phyloP scores from a whole-genome alignment of 2,113 vertebrate genomes.

The Melanerpes aurifrons region DNA sequence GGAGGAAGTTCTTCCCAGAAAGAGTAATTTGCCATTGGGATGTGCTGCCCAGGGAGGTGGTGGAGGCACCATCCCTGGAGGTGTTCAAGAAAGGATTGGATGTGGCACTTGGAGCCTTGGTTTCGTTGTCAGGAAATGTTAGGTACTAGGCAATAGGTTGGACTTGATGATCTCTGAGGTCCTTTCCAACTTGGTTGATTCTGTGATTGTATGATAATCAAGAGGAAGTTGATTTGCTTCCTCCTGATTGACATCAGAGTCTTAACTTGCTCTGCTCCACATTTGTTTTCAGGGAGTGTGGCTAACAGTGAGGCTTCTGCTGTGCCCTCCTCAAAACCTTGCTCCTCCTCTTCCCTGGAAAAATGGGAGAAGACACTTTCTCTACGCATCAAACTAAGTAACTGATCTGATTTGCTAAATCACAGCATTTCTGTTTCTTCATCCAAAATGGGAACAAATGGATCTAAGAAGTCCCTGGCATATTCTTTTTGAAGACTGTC shows the following conservation, averaged over 20 bases:
- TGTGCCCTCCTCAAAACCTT: neutral
- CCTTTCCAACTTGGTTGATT: too few relatives aligned
- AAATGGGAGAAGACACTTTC: neutral
- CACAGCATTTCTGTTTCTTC: neutral
- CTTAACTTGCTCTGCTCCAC: neutral
- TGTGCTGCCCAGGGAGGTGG: too few relatives aligned
- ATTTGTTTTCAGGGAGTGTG: neutral
- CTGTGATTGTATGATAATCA: neutral
- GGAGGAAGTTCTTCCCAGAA: too few relatives aligned
- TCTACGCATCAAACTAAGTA: neutral
- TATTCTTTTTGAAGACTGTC: neutral
- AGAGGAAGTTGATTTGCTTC: neutral
- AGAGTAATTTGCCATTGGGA: too few relatives aligned
- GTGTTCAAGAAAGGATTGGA: too few relatives aligned
- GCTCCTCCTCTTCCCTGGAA: neutral
- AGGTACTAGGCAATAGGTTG: too few relatives aligned
- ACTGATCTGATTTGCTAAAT: neutral
- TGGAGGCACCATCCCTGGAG: too few relatives aligned
- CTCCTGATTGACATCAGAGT: neutral
- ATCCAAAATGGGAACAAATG: neutral
- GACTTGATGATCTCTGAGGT: too few relatives aligned
- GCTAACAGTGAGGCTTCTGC: neutral
- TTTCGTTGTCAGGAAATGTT: too few relatives aligned
- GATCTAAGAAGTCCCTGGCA: neutral
- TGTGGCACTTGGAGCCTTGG: too few relatives aligned